These are phyloP conservation scores for Hycleus phaleratus DNA, from an alignment of 1,140 invertebrate genomes.

Conservation along the genomic window DNA sequence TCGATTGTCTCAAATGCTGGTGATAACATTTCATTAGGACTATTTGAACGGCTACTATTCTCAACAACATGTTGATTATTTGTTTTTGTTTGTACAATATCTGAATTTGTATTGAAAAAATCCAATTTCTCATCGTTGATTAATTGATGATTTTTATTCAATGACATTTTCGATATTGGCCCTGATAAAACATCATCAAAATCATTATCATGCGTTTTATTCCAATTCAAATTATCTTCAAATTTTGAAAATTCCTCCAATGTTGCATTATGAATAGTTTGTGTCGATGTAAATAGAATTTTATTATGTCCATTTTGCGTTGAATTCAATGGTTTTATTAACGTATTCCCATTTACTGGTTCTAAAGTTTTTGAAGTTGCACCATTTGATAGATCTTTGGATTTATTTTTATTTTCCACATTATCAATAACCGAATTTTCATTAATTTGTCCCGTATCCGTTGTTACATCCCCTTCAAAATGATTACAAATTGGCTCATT, in stretches of 20 bases:
- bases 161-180: slow-evolving; percentile 3
- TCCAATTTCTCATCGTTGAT: slow-evolving; percentile 9
- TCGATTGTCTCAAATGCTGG: slow-evolving; percentile 13
- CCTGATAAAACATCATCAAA: slow-evolving; percentile 9
- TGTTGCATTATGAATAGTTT: not conserved
- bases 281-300: slow-evolving; percentile 3
- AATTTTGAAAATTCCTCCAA: slow-evolving; percentile 3
- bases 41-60: slow-evolving; percentile 4
- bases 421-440: no score
- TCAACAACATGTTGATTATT: not conserved
- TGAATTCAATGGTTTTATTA: slow-evolving; percentile 2
- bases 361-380: not conserved
- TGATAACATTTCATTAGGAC: slow-evolving; percentile 7
- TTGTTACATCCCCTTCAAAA: no score
- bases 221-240: not conserved
- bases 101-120: slow-evolving; percentile 1
- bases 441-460: no score
- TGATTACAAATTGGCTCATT: no score
- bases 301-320: slow-evolving; percentile 5
- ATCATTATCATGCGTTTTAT: not conserved
- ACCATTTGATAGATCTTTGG: not conserved
- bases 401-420: no score
- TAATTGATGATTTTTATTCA: not conserved
- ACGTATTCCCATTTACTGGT: not conserved
- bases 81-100: not conserved